Conservation (phyloP, 2,888 invertebrate species). For the Branchellion lobata region DNA sequence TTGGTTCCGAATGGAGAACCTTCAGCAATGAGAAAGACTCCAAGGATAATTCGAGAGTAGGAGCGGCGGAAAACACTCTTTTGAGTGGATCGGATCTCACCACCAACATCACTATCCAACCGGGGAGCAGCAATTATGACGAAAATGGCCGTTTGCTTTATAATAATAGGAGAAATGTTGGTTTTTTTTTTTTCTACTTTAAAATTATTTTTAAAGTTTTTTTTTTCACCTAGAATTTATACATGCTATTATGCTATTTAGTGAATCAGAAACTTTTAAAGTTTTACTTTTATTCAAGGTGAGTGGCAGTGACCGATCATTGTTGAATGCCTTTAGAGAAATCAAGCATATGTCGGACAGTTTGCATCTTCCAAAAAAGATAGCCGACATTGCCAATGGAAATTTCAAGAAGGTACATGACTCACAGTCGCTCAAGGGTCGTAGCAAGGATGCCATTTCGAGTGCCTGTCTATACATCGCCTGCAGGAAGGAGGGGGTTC, state of each 20-base stretch:
- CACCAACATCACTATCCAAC: slow-evolving; percentile 78
- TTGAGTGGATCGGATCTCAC: slow-evolving; percentile 92
- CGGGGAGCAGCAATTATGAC: slow-evolving; percentile 53
- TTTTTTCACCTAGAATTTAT: too few species aligned
- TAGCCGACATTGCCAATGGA: slow-evolving; percentile 66
- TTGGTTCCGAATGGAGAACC: slow-evolving; percentile 99
- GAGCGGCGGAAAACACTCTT: slow-evolving; percentile 96
- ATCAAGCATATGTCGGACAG: slow-evolving; percentile 97
- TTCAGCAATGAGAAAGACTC: slow-evolving; percentile 97
- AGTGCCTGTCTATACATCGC: slow-evolving; percentile 98
- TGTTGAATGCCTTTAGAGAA: slow-evolving; percentile 93
- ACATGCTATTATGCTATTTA: too few species aligned
- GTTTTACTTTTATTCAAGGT: too few species aligned
- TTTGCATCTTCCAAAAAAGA: slow-evolving; percentile 92
- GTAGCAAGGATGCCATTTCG: slow-evolving; percentile 95
- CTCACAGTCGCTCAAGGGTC: slow-evolving; percentile 88
- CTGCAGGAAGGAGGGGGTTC: slow-evolving; percentile 96
- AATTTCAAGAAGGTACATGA: slow-evolving; percentile 73
- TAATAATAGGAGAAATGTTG: slow-evolving; percentile 69
- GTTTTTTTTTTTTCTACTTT: not conserved
- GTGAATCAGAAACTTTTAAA: too few species aligned
- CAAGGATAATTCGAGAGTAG: slow-evolving; percentile 97
- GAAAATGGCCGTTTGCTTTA: slow-evolving; percentile 63
- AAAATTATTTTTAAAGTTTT: not conserved
- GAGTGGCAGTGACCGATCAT: slow-evolving; percentile 89